phyloP scores from a whole-genome alignment of 2,797 vertebrate species.

The Steatocranus sp. region DNA sequence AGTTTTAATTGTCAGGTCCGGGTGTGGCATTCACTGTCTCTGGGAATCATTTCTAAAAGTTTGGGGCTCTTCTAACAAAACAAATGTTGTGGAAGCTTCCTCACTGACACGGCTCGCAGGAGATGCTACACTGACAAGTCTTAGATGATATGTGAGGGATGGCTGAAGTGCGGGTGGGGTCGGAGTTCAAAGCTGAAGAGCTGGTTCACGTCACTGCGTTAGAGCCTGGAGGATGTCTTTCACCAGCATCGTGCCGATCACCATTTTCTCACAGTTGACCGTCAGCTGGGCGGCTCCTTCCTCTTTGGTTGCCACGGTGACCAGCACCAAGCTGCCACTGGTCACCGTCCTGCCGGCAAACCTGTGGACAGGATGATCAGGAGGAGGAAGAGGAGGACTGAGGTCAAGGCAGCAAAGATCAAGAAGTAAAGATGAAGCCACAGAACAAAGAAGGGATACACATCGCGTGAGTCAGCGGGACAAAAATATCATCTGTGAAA shows the following conservation, averaged over 20 bases:
- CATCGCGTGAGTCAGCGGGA: not conserved
- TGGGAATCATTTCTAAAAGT: not conserved
- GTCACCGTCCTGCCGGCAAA: constrained; percentile 90
- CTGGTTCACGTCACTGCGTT: constrained; percentile 75
- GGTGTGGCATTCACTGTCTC: not conserved
- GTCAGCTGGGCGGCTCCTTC: constrained; percentile 79
- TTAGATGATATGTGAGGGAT: not conserved
- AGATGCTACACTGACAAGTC: constrained; percentile 27
- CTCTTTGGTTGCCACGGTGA: constrained; percentile 82
- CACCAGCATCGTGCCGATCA: constrained; percentile 95
- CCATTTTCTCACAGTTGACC: constrained; percentile 97
- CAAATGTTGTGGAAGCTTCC: constrained; percentile 13
- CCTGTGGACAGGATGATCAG: constrained; percentile 69
- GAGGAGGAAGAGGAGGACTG: constrained; percentile 69
- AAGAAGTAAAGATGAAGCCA: constrained; percentile 41
- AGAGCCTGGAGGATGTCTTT: constrained; percentile 90
- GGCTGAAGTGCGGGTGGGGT: not conserved
- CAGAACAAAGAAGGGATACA: constrained; percentile 21
- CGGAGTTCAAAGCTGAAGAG: not conserved
- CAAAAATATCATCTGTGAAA: not conserved
- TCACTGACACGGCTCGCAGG: not conserved
- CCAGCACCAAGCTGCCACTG: constrained; percentile 87
- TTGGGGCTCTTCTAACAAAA: not conserved
- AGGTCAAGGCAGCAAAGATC: constrained; percentile 61
- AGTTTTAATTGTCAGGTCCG: constrained; percentile 43